Base-by-base conservation (phyloP, 2,113 vertebrate genomes). In the Isurus oxyrinchus region DNA sequence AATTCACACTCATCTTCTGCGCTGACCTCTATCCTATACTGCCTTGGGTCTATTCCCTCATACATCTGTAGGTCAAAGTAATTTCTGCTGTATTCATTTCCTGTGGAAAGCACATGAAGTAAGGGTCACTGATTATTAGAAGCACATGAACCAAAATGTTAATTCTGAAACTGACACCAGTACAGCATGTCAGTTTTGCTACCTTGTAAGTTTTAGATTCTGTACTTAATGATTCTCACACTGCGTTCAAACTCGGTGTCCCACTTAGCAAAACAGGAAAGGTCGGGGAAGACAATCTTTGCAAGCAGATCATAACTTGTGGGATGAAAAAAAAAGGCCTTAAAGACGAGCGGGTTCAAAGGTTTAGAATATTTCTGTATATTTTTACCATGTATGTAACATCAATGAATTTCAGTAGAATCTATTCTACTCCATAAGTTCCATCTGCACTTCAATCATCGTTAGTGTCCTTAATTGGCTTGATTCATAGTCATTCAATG, bases 141-240 rank as follows among this genome's bases (percentile, higher is more conserved):
- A 99, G 98, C 98, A 99, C 98, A 98, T 99, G 99, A 99, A 99
- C 98, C 98, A 98, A 99, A 99, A 99, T 99, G 99, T 99, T 99
- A 99, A 99, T 99, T 99, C 98, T 99, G 98, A 99, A 99, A 99
- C 98, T 97, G 97, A 98, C 98, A 99, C 98, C 98, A 97, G 98
- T 97, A 98, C 97, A 97, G 97, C 97, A 97, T 98, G 98, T 97
- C 97, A 97, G 97, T 97, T 98, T 98, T 98, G 97, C 98, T 98
- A 98, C 97, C 98, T 98, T 98, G 98, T 98, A 99, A 98, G 98
- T 98, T 98, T 98, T 97, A 97, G 97, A 98, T 98, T 98, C 97
- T 98, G 98, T 98, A 97, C 97, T 96, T 97, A 97, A 97, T 87
- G 97, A 97, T 97, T 97, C 97, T 96, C 97, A 97, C 97, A 98